Conservation (phyloP, 1,140 invertebrate species). For the Gryllus bimaculatus region DNA sequence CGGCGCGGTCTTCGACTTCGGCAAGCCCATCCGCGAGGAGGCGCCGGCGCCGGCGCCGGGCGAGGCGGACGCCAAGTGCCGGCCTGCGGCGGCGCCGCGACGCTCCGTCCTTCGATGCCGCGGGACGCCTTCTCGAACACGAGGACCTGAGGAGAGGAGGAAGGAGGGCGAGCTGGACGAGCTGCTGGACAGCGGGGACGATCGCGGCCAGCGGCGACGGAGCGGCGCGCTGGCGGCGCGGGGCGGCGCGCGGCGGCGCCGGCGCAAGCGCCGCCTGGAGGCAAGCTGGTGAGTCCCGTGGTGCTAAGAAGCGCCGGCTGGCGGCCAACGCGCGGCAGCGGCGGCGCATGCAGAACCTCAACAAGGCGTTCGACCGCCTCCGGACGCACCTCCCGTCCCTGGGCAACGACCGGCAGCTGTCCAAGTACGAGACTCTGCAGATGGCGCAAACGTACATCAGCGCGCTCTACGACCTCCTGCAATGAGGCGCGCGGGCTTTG, state of each 20-base stretch:
- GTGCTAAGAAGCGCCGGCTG: constrained; percentile 72
- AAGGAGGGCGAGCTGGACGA: neutral
- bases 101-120: neutral
- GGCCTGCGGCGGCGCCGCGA: neutral
- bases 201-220: neutral
- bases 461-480: constrained; percentile 75
- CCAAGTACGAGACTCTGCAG: constrained; percentile 94
- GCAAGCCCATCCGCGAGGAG: constrained; percentile 14
- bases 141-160: neutral
- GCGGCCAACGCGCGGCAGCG: constrained; percentile 90
- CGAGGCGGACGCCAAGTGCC: neutral
- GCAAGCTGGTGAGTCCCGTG: constrained; percentile 59
- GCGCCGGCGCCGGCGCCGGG: neutral
- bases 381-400: constrained; percentile 81
- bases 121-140: neutral
- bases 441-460: constrained; percentile 96
- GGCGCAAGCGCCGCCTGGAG: constrained; percentile 34
- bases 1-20: constrained; percentile 16
- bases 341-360: constrained; percentile 87
- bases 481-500: constrained; percentile 29
- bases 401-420: constrained; percentile 83
- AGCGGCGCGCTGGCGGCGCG: neutral
- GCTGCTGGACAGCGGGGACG: neutral
- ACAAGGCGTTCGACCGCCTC: constrained; percentile 86
- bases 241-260: neutral